Percentiles rank a stretch among this genome's conserved stretches.
Evolutionary conservation across 30 jellyfish, hydroid and myxozoan genomes (phyloP).

Genomic region (Clytia hemisphaerica): DNA sequence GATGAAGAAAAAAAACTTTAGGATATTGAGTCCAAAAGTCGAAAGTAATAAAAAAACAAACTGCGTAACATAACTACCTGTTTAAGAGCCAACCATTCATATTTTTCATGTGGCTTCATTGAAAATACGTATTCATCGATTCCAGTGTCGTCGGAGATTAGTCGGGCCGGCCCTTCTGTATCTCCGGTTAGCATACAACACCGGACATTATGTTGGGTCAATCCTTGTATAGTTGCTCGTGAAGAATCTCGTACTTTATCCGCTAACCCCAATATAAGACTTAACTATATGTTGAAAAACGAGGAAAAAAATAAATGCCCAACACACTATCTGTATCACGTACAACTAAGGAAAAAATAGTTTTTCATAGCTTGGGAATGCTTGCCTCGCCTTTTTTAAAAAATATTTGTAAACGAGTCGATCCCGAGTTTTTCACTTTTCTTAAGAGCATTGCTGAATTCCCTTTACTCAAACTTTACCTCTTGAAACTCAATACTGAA

Average conservation of each 20-base stretch:
- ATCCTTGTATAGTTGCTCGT: conserved; percentile 25
- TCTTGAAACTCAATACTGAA: no score
- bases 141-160: conserved; percentile 46
- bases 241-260: conserved; percentile 81
- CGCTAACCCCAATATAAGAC: conserved; percentile 70
- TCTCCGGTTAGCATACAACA: conserved; percentile 83
- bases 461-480: no score
- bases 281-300: conserved; percentile 52
- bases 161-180: conserved; percentile 82
- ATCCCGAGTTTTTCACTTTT: no score
- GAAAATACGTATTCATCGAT: conserved; percentile 33
- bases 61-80: conserved; percentile 26
- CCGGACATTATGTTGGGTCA: conserved; percentile 20
- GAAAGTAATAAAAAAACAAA: not conserved
- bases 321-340: no score
- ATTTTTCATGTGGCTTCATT: conserved; percentile 81
- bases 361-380: no score
- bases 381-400: no score
- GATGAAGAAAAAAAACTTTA: not conserved
- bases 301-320: not conserved
- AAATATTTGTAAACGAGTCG: no score
- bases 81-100: conserved; percentile 48
- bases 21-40: not conserved
- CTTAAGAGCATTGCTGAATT: no score
- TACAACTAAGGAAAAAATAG: no score